Evolutionary conservation across 2,113 vertebrate species (phyloP), one percentile per base, ranked within the genome.

Genomic region (Cairina moschata): DNA sequence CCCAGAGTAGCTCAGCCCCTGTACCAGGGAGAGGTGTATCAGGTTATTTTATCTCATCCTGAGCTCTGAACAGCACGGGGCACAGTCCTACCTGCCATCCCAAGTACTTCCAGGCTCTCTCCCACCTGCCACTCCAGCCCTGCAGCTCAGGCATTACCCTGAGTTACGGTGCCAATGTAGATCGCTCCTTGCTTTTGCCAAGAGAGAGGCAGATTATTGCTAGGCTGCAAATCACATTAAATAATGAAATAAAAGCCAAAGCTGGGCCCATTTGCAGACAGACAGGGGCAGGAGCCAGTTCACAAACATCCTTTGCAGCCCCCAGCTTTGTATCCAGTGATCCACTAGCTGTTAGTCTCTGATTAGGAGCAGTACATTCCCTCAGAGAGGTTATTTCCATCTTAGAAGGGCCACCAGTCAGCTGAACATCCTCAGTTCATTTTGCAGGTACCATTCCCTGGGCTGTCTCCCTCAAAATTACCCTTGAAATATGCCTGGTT

Each of bases 91-190:
- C 13, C 38, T 28, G 13, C 74, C 55, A 21, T 12, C 54, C 50
- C 63, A 8, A 15, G 25, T 4, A 6, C 12, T 18, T 15, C 71
- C 26, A 36, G 17, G 21, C 44, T 44, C 31, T 25, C 31, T 28
- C 4, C 2, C 20, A 21, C 36, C 2, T 5, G 31, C 17, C 28
- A 5, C 4, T n/a, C 13, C 17, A 17, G 36, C 73, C 44, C 2
- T 3, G 3, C 52, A 42, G 72, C 54, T 34, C 63, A 5, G 56
- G 74, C 6, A 4, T 8, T 10, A 3, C 65, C 62, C 65, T 2
- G 32, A 21, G 65, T 6, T 23, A 5, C 22, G 17, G 48, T 32
- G 10, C 28, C 23, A 17, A 1, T 0, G 23, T 1, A 12, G 34
- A 5, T 26, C 9, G 32, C 28, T 50, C 48, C n/a, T 18, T 3